Percentiles rank a stretch among this genome's conserved stretches.
Evolutionary conservation across 2,888 invertebrate species (phyloP).

Genomic region (Spatulosminthurus flaviceps): DNA sequence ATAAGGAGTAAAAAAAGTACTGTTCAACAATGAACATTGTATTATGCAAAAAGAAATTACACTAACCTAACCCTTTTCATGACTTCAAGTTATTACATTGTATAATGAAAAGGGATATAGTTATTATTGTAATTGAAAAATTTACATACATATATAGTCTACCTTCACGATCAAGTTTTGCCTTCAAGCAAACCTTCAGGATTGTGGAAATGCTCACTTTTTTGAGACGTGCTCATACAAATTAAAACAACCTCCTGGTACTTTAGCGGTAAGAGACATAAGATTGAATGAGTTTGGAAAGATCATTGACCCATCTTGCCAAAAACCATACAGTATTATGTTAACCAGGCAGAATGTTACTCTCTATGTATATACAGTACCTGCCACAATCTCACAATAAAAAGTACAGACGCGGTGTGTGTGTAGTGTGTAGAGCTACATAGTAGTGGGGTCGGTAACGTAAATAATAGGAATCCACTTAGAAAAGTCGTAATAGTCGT

Average conservation of each 20-base stretch:
- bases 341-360: not conserved
- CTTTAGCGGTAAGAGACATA: conserved; percentile 13
- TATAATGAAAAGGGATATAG: not conserved
- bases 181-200: not conserved
- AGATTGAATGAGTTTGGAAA: conserved; percentile 31
- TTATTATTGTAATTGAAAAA: not conserved
- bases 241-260: not conserved
- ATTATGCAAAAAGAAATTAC: not conserved
- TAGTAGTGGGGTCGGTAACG: no score
- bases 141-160: not conserved
- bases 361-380: not conserved
- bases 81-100: not conserved
- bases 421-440: not conserved
- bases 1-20: not conserved
- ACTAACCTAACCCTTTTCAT: conserved; percentile 12
- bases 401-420: not conserved
- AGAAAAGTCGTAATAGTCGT: no score
- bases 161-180: conserved; percentile 19
- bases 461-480: no score
- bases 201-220: not conserved
- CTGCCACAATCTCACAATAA: not conserved
- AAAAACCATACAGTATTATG: conserved; percentile 15
- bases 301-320: conserved; percentile 34
- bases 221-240: conserved; percentile 9
- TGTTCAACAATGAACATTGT: not conserved